Evolutionary conservation across 2,797 vertebrate genomes (phyloP).

Genomic region (Sebastes itinus): DNA sequence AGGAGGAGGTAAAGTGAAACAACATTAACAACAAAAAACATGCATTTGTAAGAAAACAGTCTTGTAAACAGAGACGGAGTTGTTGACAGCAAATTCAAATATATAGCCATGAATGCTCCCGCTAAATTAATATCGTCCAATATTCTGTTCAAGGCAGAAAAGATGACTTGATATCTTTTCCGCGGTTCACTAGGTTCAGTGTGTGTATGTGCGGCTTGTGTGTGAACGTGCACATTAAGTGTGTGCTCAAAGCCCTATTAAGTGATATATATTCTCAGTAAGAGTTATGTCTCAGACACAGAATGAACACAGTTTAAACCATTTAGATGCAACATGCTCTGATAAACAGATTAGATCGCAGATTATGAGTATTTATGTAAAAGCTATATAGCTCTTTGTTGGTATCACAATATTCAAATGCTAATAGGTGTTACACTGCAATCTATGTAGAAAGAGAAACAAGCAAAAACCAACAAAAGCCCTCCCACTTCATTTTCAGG

Average conservation of each 20-base stretch:
- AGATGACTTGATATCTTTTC: conserved; percentile 38
- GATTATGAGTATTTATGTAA: conserved; percentile 73
- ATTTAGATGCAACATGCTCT: conserved; percentile 70
- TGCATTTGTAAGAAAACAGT: conserved; percentile 42
- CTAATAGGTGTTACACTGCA: conserved; percentile 69
- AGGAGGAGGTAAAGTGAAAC: conserved; percentile 28
- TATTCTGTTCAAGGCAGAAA: conserved; percentile 31
- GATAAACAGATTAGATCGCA: conserved; percentile 73
- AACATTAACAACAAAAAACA: conserved; percentile 43
- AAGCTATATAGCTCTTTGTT: conserved; percentile 70
- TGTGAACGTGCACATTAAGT: neutral
- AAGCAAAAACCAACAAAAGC: conserved; percentile 63
- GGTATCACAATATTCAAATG: conserved; percentile 74
- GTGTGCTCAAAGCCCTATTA: conserved; percentile 53
- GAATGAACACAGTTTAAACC: conserved; percentile 62
- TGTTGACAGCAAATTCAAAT: conserved; percentile 56
- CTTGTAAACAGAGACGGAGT: conserved; percentile 28
- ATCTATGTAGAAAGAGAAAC: conserved; percentile 69
- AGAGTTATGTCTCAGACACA: conserved; percentile 45
- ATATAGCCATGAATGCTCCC: conserved; percentile 26
- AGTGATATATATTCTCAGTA: conserved; percentile 61
- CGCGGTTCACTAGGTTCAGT: conserved; percentile 40
- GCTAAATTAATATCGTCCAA: conserved; percentile 40
- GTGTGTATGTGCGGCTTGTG: conserved; percentile 1
- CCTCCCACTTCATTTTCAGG: conserved; percentile 60